Evolutionary conservation across 2,113 vertebrate species (phyloP), one percentile per base, ranked within the genome.

Genomic region (Potamarius usumacintae): DNA sequence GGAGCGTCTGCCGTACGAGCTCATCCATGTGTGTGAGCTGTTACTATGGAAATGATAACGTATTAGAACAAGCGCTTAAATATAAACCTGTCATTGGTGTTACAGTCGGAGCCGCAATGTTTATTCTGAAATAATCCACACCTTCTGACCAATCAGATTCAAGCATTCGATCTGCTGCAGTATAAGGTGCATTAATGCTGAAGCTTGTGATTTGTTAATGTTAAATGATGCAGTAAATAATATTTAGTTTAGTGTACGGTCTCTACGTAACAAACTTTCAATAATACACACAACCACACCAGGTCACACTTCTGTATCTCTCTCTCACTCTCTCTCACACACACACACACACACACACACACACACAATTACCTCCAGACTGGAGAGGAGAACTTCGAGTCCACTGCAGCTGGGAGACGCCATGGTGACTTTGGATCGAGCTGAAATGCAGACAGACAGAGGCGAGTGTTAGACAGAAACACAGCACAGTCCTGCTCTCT

Each of bases 301-400:
- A 65, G 62, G 25, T 65, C 7, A 22, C 62, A 65, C 22, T 25
- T 9, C 62, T n/a, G 7, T 22, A 8, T 25, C 72, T 7, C 30
- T 6, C 69, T 4, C 42, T 42, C 42, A 4, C 67, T 4, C 69
- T n/a, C n/a, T n/a, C n/a, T n/a, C 72, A 84, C 77, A 78, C 82
- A 84, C 34, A 42, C 34, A 42, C 34, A 42, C 34, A 42, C 7
- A 69, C 57, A 77, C 42, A 86, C 69, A 85, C 76, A 80, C 83
- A 82, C 84, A 86, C 80, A 78, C 60, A 83, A 96, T 93, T 97
- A 99, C 98, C 98, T 99, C 96, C 88, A 99, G 95, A 14, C 96
- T 95, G 82, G 93, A 95, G 65, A 99, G 95, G 71, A 99, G 96
- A 84, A 96, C 94, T 94, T 97, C 96, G 88, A 99, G 93, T 92